These are phyloP conservation scores for Boloria selene DNA, from an alignment of 2,888 invertebrate genomes.

Conservation along the genomic window DNA sequence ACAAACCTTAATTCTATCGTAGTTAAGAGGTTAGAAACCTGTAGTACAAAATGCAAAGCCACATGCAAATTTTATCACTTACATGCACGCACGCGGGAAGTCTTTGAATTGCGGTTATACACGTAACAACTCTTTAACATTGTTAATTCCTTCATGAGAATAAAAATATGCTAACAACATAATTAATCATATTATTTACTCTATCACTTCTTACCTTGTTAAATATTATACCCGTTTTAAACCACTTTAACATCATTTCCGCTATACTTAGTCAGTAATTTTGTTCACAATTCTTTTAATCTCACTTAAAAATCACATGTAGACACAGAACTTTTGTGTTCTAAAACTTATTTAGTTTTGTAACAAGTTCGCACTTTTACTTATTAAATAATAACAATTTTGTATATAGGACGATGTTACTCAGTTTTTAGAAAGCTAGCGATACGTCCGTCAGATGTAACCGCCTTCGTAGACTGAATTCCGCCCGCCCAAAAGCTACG, in stretches of 20 bases:
- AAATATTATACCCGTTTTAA: slow-evolving; percentile 60
- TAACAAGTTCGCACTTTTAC: slow-evolving; percentile 39
- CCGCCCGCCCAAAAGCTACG: slow-evolving; percentile 67
- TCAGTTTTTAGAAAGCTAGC: slow-evolving; percentile 45
- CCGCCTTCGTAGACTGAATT: slow-evolving; percentile 63
- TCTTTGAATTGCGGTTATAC: slow-evolving; percentile 28
- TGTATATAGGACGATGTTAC: slow-evolving; percentile 61
- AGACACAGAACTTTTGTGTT: slow-evolving; percentile 32
- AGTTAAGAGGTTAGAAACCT: slow-evolving; percentile 29
- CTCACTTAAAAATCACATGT: slow-evolving; percentile 59
- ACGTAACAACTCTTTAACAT: slow-evolving; percentile 20
- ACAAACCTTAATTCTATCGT: slow-evolving; percentile 25
- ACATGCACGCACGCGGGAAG: slow-evolving; percentile 33
- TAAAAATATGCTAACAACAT: slow-evolving; percentile 1
- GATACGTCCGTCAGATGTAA: slow-evolving; percentile 53
- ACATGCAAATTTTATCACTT: slow-evolving; percentile 39
- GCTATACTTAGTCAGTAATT: slow-evolving; percentile 60
- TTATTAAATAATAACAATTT: slow-evolving; percentile 50
- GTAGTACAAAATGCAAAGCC: slow-evolving; percentile 37
- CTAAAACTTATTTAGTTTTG: slow-evolving; percentile 18
- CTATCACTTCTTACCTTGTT: slow-evolving; percentile 59
- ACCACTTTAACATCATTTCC: slow-evolving; percentile 64
- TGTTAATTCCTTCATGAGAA: background rate
- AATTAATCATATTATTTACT: slow-evolving; percentile 3
- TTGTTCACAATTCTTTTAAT: slow-evolving; percentile 61